Evolutionary conservation across 1,140 invertebrate genomes (phyloP).

Genomic region (Pinna nobilis): DNA sequence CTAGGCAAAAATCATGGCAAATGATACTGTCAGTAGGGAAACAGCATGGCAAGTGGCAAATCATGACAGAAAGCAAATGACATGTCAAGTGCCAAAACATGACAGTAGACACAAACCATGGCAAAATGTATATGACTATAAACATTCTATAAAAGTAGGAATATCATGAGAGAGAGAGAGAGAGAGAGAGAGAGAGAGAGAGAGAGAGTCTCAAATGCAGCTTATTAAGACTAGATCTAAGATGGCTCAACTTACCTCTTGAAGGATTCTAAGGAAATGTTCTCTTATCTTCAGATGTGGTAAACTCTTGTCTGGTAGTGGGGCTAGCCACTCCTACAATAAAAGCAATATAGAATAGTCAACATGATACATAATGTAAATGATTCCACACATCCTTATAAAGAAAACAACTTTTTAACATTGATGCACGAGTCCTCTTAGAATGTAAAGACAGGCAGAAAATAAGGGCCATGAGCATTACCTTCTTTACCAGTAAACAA

Average conservation of each 20-base stretch:
- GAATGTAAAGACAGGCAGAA: too few relatives aligned
- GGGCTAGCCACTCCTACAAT: constrained; percentile 93
- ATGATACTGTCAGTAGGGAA: too few relatives aligned
- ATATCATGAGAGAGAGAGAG: too few relatives aligned
- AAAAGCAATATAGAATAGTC: background rate
- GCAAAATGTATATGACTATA: too few relatives aligned
- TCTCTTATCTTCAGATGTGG: constrained; percentile 95
- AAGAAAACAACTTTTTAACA: background rate
- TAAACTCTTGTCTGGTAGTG: constrained; percentile 96
- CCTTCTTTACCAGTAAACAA: too few relatives aligned
- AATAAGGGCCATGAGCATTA: too few relatives aligned
- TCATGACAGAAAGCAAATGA: too few relatives aligned
- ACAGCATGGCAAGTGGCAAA: too few relatives aligned
- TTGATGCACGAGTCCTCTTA: background rate
- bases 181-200: background rate
- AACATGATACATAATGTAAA: background rate
- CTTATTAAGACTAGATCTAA: background rate
- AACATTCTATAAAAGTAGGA: too few relatives aligned
- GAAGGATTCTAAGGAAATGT: constrained; percentile 88
- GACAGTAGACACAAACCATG: too few relatives aligned
- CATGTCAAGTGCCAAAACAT: too few relatives aligned
- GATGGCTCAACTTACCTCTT: constrained; percentile 81
- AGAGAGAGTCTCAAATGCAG: background rate
- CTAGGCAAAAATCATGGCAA: too few relatives aligned
- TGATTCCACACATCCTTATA: background rate